These are phyloP conservation scores for Addax nasomaculatus DNA, from an alignment of 2,113 vertebrate genomes.

Conservation along the genomic window DNA sequence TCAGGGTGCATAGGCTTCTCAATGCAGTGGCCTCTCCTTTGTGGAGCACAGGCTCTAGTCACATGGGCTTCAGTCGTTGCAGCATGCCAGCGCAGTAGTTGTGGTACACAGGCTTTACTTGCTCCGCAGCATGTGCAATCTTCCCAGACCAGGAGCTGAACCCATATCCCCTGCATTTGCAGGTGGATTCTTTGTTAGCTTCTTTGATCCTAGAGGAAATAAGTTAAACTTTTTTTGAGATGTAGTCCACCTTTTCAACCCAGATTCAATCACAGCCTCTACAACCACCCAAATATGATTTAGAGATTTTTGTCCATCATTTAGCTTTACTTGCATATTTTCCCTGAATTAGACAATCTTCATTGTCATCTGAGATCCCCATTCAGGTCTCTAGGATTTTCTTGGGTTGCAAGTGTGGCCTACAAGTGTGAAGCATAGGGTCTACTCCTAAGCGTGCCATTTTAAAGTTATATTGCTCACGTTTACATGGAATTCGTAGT, in stretches of 20 bases:
- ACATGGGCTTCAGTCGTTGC: background rate
- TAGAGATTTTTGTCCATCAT: background rate
- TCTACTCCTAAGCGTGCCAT: background rate
- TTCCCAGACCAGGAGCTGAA: background rate
- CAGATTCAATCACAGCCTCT: background rate
- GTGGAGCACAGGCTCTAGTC: background rate
- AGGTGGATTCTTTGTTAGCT: background rate
- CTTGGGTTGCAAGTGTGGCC: background rate
- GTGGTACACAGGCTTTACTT: background rate
- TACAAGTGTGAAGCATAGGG: background rate
- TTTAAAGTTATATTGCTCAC: background rate
- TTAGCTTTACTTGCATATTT: background rate
- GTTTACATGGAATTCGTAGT: background rate
- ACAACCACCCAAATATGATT: background rate
- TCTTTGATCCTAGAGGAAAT: background rate
- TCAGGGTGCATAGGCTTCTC: background rate
- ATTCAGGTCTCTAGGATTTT: background rate
- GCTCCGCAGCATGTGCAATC: background rate
- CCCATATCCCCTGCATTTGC: background rate
- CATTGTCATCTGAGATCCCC: background rate
- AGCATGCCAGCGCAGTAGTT: fast-evolving
- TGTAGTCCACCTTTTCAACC: background rate
- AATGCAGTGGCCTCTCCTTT: background rate
- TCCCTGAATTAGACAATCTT: background rate
- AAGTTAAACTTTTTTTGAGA: background rate